Base-by-base conservation (phyloP, 30 jellyfish, hydroid and myxozoan species). In the Turritopsis dohrnii region DNA sequence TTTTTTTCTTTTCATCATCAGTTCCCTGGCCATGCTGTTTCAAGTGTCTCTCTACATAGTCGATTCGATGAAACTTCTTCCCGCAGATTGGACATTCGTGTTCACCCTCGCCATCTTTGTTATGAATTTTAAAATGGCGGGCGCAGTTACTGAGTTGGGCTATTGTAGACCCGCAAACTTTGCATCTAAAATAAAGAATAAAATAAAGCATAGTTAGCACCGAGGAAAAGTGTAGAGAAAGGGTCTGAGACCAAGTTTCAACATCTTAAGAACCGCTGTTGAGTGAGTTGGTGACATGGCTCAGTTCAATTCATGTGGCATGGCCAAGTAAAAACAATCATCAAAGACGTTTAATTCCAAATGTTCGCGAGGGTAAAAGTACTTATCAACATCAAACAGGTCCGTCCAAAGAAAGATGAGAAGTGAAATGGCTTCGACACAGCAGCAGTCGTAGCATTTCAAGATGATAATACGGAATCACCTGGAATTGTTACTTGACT, bases 21-120 rank as follows among this genome's bases (percentile, higher is more conserved):
- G 83, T 25, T 3, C 89, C 89, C 25, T 82, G 85, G 1, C 89
- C 83, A 52, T 82, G 89, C 73, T 82, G 89, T 65, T 82, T 82
- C 41, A 82, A 66, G 66, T 82, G 89, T 21, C 73, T 66, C 29
- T 82, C 89, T 23, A 82, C 71, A 66, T 66, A 82, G 31, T 82
- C 89, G 24, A 82, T 16, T 27, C 86, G 73, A 66, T 23, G 53
- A 27, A 82, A 82, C 29, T 69, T 82, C 31, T 82, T 82, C 22
- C 71, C 86, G 66, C 89, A 82, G 25, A 82, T 82, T 24, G 89
- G 89, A 82, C 89, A 82, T 21, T 71, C 72, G 69, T 82, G 89
- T 29, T 82, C 89, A n/a, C 86, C 89, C 20, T 52, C 52, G 7
- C 83, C 84, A 21, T 66, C 85, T 28, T 29, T 71, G 5, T 65